Evolutionary conservation across 2,888 invertebrate genomes (phyloP).

Genomic region (Oligia latruncula): DNA sequence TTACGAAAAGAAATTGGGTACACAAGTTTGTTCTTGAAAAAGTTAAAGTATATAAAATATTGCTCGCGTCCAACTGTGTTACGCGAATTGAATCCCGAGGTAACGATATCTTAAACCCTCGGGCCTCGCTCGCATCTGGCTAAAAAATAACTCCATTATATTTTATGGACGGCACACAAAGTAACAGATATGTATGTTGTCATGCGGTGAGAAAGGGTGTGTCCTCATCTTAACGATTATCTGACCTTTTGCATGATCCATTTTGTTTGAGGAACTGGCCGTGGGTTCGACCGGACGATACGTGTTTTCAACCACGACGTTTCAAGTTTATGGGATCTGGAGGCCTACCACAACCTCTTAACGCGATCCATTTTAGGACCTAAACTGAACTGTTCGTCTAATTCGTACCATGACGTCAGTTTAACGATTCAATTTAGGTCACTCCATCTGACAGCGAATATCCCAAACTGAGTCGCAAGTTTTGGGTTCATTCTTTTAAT

Average conservation of each 20-base stretch:
- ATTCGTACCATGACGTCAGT: too few relatives aligned
- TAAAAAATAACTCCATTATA: constrained; percentile 62
- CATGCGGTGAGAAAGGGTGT: constrained; percentile 43
- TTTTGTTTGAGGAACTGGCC: constrained; percentile 1
- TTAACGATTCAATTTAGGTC: too few relatives aligned
- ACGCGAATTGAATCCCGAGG: constrained; percentile 65
- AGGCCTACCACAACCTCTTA: too few relatives aligned
- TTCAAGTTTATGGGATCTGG: neutral
- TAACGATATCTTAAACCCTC: constrained; percentile 61
- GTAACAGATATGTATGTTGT: constrained; percentile 55
- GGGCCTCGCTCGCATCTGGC: constrained; percentile 54
- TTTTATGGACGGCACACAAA: constrained; percentile 44
- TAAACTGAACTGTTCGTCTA: too few relatives aligned
- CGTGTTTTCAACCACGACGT: neutral
- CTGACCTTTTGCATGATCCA: constrained; percentile 5
- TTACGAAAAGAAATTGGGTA: constrained; percentile 38
- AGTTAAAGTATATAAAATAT: constrained; percentile 65
- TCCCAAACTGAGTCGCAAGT: too few relatives aligned
- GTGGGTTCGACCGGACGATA: neutral
- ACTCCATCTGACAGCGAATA: too few relatives aligned
- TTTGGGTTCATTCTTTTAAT: too few relatives aligned
- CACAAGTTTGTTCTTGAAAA: constrained; percentile 53
- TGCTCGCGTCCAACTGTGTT: constrained; percentile 59
- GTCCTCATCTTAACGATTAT: constrained; percentile 22
- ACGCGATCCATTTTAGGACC: too few relatives aligned